Evolutionary conservation across 2,888 invertebrate species (phyloP), one percentile per base, ranked within the genome.

Genomic region (Lysandra coridon): DNA sequence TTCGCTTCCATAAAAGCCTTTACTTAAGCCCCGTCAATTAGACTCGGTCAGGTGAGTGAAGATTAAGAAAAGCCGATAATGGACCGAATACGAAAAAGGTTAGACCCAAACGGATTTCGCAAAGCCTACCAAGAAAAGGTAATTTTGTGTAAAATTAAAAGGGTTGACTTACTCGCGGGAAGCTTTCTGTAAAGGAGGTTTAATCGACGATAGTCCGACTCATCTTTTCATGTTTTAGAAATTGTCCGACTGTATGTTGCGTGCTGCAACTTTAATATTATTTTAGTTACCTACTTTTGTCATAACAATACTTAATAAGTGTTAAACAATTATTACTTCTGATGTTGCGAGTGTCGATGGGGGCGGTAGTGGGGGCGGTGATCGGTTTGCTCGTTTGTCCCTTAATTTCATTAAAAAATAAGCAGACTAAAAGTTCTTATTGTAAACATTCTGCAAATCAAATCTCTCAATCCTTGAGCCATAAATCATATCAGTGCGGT

Each of bases 1-100:
- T 78, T 44, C 79, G 80, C 77, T 73, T 76, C 78, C 76, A 81
- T 75, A 78, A 79, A 74, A 57, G 30, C 23, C 76, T 57, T 76
- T 53, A 76, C 33, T 76, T 76, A 57, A 76, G 76, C 76, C 76
- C 17, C 76, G 53, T 76, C 76, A 76, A 76, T 76, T 76, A 76
- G 57, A 76, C 17, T 30, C 53, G 76, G 73, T 64, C 78, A 78
- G 64, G 37, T 30, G 49, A 53, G 60, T 79, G 57, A 84, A 90
- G 89, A 91, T 91, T 89, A 90, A 84, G 87, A 83, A 86, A 85
- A 85, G 82, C 86, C 87, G 89, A 89, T 90, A 91, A 91, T 90
- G 64, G 88, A 87, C 80, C 84, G 83, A 85, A 86, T 90, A 87
- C 14, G 57, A 87, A 86, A 86, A 87, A 87, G 86, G 86, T 86